Evolutionary conservation across 2,888 invertebrate genomes (phyloP), one percentile per base, ranked within the genome.

Genomic region (Volucella zonaria): DNA sequence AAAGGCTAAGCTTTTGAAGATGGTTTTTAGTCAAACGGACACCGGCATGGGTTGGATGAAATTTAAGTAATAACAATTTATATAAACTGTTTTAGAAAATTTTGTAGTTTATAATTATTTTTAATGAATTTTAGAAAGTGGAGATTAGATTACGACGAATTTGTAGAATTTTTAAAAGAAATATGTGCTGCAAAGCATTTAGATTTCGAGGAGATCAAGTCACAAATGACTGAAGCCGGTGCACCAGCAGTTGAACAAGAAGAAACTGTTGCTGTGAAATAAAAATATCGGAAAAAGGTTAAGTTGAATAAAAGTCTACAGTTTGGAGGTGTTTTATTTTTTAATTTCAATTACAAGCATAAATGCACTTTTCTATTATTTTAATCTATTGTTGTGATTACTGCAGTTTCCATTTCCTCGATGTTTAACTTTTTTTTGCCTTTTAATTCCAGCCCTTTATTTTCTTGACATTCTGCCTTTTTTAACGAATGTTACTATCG

Each of bases 21-120:
- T 6, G 4, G 87, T 87, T 40, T 88, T 90, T 38, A 82, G 87
- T 3, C 82, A 87, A 10, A 88, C 87, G 0, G 90, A 90, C 66
- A 90, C 90, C 4, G 90, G 90, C 3, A 85, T 89, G 9, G 87
- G 89, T 40, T 90, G 90, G 70, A 89, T 89, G 88, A 88, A 89
- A 42, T 90, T 89, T 14, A 90, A 89, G 90, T 89, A 67, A 23
- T n/a, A 15, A n/a, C 0, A 45, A 56, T 18, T 23, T 14, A 12
- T 67, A 47, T 54, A 1, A 2, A n/a, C 11, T 61, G n/a, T 4
- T 14, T n/a, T 14, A 61, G 42, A 43, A 31, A 31, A 31, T 31
- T 31, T 31, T 31, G 23, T 18, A 2, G 18, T 8, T 12, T 31
- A 23, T 47, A 45, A 14, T 47, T 15, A 14, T 14, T 8, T n/a